Base-by-base conservation (phyloP, 2,888 invertebrate species). In the Apoderus coryli region DNA sequence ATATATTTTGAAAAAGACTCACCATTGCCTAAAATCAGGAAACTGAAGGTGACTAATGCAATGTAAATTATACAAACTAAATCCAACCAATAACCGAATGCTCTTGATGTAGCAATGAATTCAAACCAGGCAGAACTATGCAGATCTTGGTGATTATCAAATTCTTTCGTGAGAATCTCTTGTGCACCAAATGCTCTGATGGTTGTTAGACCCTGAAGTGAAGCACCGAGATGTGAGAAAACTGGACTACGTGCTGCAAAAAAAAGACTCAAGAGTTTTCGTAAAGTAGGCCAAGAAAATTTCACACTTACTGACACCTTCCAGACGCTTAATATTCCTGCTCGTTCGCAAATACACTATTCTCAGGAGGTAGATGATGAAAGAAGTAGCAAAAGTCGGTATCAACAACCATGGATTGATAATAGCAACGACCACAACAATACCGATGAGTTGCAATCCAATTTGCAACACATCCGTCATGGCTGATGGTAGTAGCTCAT, bases 11-110 rank as follows among this genome's bases (percentile, higher is more conserved):
- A n/a, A n/a, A n/a, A n/a, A 7, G 11, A 27, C 47, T 39, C 63
- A 65, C 66, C 63, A 51, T 61, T 64, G 16, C 70, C 67, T 29
- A 78, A 61, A 0, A 84, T 54, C 31, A 93, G 71, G 57, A 89
- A 86, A 47, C 84, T 82, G 45, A 86, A 63, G 0, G 90, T 85
- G 1, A 93, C 89, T 25, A 82, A 55, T 0, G 74, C 72, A 35
- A 95, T 84, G 58, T 90, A 95, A 4, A 81, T 40, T 1, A 85
- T 73, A 52, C 92, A 92, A 29, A 89, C 71, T 41, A 85, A 64
- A 54, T 96, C 96, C 46, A 96, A 60, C 71, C 85, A 85, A 49
- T 90, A 82, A 1, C 90, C 93, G 50, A 96, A 90, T 44, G 95
- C 92, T 37, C 93, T 74, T 10, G 85, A 84, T 4, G 85, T 79